phyloP scores from a whole-genome alignment of 1,140 invertebrate genomes.

The Drosophila gunungcola region DNA sequence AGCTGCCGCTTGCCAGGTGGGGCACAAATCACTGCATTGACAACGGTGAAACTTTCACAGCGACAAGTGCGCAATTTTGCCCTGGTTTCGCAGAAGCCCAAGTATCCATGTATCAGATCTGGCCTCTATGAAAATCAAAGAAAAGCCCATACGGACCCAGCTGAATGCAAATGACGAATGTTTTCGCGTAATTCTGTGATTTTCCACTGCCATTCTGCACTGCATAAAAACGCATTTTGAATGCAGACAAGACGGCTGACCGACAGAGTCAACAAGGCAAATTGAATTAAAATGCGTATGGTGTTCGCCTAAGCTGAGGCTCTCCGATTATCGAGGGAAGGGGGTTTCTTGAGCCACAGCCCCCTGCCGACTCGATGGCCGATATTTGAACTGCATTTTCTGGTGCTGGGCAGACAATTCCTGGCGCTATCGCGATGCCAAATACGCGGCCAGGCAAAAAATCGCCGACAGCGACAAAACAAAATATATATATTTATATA shows the following conservation, averaged over 20 bases:
- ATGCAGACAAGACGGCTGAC: constrained; percentile 47
- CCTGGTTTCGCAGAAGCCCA: constrained; percentile 60
- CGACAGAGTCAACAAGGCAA: constrained; percentile 44
- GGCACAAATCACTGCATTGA: constrained; percentile 55
- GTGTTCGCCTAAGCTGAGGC: constrained; percentile 37
- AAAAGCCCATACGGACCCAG: constrained; percentile 26
- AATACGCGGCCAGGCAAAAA: constrained; percentile 56
- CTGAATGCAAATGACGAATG: constrained; percentile 53
- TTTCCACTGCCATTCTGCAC: constrained; percentile 35
- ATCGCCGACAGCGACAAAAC: constrained; percentile 52
- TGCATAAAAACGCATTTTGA: constrained; percentile 53
- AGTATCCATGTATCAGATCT: constrained; percentile 3
- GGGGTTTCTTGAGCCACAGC: not conserved
- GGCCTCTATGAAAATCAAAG: constrained; percentile 36
- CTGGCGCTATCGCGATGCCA: constrained; percentile 78
- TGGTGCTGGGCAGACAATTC: constrained; percentile 43
- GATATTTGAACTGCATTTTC: constrained; percentile 62
- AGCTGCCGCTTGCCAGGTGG: constrained; percentile 33
- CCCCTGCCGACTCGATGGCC: constrained; percentile 64
- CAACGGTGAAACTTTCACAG: constrained; percentile 73
- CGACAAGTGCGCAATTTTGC: constrained; percentile 59
- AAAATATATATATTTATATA: constrained; percentile 14
- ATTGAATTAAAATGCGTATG: constrained; percentile 70
- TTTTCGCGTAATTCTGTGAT: constrained; percentile 46
- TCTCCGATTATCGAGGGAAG: constrained; percentile 8